Conservation (phyloP, 2,797 vertebrate genomes). For the Ctenosaura bakeri region DNA sequence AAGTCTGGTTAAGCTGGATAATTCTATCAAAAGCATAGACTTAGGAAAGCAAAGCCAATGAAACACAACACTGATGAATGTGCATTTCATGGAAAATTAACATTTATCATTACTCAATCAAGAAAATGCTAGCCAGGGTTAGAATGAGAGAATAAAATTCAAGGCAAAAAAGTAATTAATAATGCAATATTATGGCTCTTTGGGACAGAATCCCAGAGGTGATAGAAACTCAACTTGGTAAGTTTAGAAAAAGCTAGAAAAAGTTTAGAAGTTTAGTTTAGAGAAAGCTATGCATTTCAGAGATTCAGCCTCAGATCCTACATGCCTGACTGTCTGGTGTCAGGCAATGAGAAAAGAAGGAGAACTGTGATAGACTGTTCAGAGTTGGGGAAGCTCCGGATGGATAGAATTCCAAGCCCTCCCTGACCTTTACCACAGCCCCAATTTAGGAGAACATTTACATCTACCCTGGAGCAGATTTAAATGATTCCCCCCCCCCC, state of each 20-base stretch:
- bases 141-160: background rate
- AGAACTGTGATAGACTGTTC: background rate
- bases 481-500: background rate
- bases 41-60: background rate
- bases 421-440: background rate
- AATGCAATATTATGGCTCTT: background rate
- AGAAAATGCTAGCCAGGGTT: background rate
- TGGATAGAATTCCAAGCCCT: no score
- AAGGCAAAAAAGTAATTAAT: background rate
- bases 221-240: background rate
- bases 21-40: background rate
- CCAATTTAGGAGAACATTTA: background rate
- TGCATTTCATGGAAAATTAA: background rate
- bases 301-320: background rate
- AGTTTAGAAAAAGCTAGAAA: background rate
- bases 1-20: background rate
- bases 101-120: background rate
- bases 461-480: background rate
- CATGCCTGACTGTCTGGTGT: background rate
- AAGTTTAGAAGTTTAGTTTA: background rate
- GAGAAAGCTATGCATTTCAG: background rate
- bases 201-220: background rate
- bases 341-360: background rate
- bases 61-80: background rate
- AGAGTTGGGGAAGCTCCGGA: background rate